Percentiles rank a stretch among this genome's conserved stretches.
phyloP scores from a whole-genome alignment of 2,888 invertebrate genomes.

The Phytoseiulus persimilis region DNA sequence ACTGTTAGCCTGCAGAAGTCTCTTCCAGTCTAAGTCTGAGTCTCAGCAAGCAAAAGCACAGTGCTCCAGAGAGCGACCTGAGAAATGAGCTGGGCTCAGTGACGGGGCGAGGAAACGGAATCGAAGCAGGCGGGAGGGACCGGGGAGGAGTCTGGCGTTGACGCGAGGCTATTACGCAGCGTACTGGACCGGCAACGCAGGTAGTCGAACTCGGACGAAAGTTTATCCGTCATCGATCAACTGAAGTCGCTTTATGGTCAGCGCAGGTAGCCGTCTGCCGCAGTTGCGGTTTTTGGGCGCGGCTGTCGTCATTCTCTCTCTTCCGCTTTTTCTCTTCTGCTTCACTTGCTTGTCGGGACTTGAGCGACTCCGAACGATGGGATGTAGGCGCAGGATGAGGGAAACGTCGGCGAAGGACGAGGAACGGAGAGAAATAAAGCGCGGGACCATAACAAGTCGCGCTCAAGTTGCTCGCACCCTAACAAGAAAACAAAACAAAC shows the following conservation, averaged over 20 bases:
- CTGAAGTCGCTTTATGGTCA: conserved; percentile 5
- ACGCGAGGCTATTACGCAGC: conserved; percentile 5
- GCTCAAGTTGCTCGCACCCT: not conserved
- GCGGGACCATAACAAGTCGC: not conserved
- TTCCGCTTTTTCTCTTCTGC: not conserved
- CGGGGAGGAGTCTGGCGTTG: not conserved
- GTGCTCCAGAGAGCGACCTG: not conserved
- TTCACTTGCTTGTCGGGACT: not conserved
- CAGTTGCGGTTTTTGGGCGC: not conserved
- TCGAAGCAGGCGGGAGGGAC: not conserved
- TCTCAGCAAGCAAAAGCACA: no score
- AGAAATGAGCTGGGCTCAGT: not conserved
- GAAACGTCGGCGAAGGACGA: not conserved
- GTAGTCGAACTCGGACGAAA: not conserved
- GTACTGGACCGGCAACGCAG: not conserved
- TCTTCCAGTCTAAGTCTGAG: no score
- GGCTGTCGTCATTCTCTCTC: not conserved
- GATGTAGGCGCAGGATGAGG: not conserved
- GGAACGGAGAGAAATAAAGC: not conserved
- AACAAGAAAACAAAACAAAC: not conserved
- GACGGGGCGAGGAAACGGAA: not conserved
- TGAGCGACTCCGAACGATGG: not conserved
- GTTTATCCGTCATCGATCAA: conserved; percentile 5
- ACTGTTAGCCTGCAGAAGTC: no score
- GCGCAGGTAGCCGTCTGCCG: not conserved